Conservation (phyloP, 23 tunicate genomes). For the Phallusia fumigata region DNA sequence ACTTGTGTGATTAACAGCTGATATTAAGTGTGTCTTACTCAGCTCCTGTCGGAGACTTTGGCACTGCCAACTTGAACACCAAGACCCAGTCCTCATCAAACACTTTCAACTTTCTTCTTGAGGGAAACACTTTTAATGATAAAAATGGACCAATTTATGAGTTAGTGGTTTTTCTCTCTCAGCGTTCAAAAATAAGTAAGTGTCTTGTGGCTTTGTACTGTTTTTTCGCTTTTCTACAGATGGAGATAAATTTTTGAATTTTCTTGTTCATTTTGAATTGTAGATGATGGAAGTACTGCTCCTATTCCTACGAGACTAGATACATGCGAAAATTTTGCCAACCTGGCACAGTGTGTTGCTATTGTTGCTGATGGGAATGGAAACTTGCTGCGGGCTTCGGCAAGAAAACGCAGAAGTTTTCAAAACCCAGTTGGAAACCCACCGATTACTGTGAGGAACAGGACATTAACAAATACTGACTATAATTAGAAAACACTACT, state of each 20-base stretch:
- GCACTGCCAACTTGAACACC: background rate
- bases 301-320: slow-evolving; percentile 26
- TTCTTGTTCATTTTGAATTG: background rate
- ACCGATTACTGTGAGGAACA: slow-evolving; percentile 35
- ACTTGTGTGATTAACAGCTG: too few relatives aligned
- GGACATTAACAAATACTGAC: too few relatives aligned
- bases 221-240: too few relatives aligned
- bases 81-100: background rate
- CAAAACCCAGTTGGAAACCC: slow-evolving; percentile 34
- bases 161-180: slow-evolving; percentile 21
- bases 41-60: background rate
- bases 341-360: slow-evolving; percentile 42
- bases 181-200: background rate
- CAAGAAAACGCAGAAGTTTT: slow-evolving; percentile 32
- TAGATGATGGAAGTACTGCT: background rate
- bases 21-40: too few relatives aligned
- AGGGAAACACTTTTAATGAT: slow-evolving; percentile 38
- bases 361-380: slow-evolving; percentile 25
- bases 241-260: too few relatives aligned
- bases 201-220: too few relatives aligned
- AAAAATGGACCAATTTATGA: slow-evolving; percentile 47
- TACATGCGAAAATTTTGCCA: slow-evolving; percentile 22
- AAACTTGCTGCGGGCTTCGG: background rate
- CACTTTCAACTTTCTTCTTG: slow-evolving; percentile 28
- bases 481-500: background rate